Evolutionary conservation across 2,888 invertebrate species (phyloP), one percentile per base, ranked within the genome.

Genomic region (Microctonus hyperodae): DNA sequence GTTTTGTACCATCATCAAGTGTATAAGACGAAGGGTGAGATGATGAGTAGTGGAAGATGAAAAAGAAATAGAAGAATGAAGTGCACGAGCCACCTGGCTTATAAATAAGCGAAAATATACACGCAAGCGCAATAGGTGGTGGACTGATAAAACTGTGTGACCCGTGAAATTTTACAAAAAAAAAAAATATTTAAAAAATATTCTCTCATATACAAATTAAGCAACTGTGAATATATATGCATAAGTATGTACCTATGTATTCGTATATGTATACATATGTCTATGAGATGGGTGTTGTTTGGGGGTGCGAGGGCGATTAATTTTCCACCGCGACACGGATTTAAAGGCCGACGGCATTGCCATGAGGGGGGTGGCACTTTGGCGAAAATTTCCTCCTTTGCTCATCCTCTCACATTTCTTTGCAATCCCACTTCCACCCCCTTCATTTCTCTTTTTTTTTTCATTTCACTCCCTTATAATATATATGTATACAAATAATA

Each of bases 261-360:
- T n/a, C n/a, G n/a, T n/a, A 33, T 33, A 28, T 28, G 7, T 7
- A 28, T 28, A 28, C 28, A 3, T 53, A 23, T 28, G 56, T 23
- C 40, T 31, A 28, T 60, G 37, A 40, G 22, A 22, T 13, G 44
- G 31, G 64, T 40, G 55, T 55, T 44, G 25, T 33, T 58, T 23
- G 55, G 53, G 22, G 48, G 59, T 48, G 67, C 25, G 67, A 60
- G 58, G 71, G 72, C 75, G 74, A 77, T 76, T 77, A 77, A 77
- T 77, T 77, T 73, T 73, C 75, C 72, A 74, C 73, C 72, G 72
- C 69, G 71, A 70, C 70, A 67, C 66, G 70, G 75, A 72, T 74
- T 75, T 73, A 67, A 70, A 70, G 70, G 70, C 60, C 65, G 35
- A 11, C 28, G 44, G 60, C 20, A 51, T 65, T 50, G 55, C 31